phyloP scores from a whole-genome alignment of 2,888 invertebrate genomes.

The Miltochrista miniata region DNA sequence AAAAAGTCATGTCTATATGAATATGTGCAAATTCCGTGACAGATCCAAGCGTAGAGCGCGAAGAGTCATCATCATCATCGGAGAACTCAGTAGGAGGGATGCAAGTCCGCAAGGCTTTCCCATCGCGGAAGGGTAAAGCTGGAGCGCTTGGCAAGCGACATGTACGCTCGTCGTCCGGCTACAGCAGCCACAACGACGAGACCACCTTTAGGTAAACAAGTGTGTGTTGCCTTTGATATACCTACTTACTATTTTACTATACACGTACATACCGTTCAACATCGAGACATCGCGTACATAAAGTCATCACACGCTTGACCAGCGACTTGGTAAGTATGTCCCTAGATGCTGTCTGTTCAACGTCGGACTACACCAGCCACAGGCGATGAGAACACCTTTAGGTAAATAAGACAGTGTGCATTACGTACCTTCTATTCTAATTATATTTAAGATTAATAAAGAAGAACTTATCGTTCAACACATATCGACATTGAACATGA shows the following conservation, averaged over 20 bases:
- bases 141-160: constrained; percentile 87
- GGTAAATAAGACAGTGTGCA: no score
- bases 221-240: constrained; percentile 12
- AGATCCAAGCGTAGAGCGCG: constrained; percentile 85
- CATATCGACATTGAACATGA: no score
- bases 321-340: no score
- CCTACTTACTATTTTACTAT: neutral
- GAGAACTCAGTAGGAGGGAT: constrained; percentile 89
- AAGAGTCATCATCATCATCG: constrained; percentile 91
- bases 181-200: constrained; percentile 93
- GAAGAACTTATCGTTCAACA: no score
- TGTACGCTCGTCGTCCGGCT: constrained; percentile 91
- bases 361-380: no score
- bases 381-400: no score
- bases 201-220: constrained; percentile 89
- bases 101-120: constrained; percentile 86
- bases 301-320: no score
- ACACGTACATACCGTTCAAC: neutral
- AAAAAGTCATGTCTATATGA: no score
- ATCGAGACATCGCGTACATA: no score
- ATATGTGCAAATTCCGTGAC: constrained; percentile 5
- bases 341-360: no score
- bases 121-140: constrained; percentile 87
- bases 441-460: no score
- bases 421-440: no score